Conservation (phyloP, 1,140 invertebrate genomes). For the Procambarus clarkii region DNA sequence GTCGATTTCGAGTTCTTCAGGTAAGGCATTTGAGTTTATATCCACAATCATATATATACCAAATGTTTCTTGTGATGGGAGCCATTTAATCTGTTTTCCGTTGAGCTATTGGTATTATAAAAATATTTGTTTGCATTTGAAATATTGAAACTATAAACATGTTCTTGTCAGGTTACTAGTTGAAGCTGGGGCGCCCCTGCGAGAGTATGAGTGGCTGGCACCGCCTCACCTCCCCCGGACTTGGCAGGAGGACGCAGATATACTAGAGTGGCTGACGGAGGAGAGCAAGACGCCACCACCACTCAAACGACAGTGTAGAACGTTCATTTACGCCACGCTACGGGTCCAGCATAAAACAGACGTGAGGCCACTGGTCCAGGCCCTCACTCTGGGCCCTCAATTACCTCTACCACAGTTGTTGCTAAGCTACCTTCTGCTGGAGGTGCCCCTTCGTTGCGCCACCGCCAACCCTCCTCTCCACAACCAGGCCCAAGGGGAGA, state of each 20-base stretch:
- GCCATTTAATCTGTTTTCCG: background rate
- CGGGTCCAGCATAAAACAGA: constrained; percentile 13
- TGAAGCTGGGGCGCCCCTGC: constrained; percentile 15
- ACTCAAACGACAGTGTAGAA: constrained; percentile 33
- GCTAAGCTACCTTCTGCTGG: constrained; percentile 2
- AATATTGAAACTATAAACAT: background rate
- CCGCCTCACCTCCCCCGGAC: background rate
- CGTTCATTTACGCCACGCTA: constrained; percentile 15
- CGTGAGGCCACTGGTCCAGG: constrained; percentile 25
- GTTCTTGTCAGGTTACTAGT: constrained; percentile 20
- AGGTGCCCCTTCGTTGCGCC: background rate
- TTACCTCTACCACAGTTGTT: background rate
- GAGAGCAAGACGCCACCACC: constrained; percentile 15
- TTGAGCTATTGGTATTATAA: too few species aligned
- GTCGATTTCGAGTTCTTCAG: constrained; percentile 46
- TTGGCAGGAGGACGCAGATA: background rate
- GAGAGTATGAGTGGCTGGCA: constrained; percentile 38
- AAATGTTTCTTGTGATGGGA: too few species aligned
- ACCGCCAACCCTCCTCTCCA: background rate
- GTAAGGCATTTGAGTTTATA: too few species aligned
- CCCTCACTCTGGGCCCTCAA: background rate
- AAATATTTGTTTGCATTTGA: too few species aligned
- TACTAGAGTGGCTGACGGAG: constrained; percentile 13
- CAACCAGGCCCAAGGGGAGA: background rate
- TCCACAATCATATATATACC: too few species aligned